Conservation (phyloP, 1,140 invertebrate genomes). For the Pemphigus obesinymphae region DNA sequence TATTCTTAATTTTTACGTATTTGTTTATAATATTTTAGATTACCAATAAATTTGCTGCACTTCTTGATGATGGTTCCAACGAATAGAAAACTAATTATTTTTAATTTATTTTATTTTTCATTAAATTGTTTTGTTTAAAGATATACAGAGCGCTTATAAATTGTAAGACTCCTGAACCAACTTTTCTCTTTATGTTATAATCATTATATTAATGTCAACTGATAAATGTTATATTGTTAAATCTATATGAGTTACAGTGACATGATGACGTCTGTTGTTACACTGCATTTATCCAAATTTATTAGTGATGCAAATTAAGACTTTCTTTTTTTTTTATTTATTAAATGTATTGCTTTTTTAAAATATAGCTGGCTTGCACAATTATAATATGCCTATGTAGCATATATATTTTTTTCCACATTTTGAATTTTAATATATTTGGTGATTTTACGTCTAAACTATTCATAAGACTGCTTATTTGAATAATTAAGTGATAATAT, state of each 20-base stretch:
- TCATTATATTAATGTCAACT: background rate
- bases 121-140: background rate
- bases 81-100: background rate
- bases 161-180: background rate
- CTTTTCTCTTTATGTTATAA: background rate
- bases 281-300: background rate
- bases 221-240: background rate
- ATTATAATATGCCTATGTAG: background rate
- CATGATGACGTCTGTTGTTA: background rate
- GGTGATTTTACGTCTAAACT: background rate
- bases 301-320: background rate
- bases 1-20: background rate
- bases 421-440: background rate
- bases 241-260: background rate
- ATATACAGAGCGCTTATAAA: background rate
- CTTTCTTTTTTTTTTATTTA: background rate
- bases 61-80: slow-evolving; percentile 29
- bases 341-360: background rate
- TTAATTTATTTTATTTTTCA: background rate
- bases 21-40: slow-evolving; percentile 1
- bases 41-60: slow-evolving; percentile 30
- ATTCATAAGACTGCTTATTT: slow-evolving; percentile 12
- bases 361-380: background rate
- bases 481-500: background rate
- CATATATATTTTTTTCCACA: background rate